Conservation (phyloP, 2,888 invertebrate species). For the Eupithecia pulchellata region DNA sequence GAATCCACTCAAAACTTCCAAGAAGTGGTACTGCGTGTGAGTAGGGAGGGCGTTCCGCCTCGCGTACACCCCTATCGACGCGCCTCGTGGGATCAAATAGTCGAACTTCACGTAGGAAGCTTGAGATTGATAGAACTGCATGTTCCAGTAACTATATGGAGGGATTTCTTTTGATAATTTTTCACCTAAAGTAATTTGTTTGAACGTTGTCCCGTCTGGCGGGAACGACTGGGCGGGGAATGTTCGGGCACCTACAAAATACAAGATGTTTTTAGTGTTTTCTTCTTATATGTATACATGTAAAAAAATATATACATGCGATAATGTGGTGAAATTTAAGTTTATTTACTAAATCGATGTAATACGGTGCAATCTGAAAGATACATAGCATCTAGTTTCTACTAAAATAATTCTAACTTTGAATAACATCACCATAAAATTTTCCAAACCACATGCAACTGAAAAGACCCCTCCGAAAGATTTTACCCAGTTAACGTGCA, state of each 20-base stretch:
- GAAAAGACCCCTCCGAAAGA: constrained; percentile 49
- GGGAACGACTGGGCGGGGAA: constrained; percentile 96
- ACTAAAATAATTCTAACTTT: constrained; percentile 31
- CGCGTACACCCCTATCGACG: constrained; percentile 97
- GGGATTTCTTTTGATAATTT: constrained; percentile 95
- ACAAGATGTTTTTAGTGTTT: constrained; percentile 46
- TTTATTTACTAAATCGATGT: constrained; percentile 32
- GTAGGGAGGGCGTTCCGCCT: constrained; percentile 97
- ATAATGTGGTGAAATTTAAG: constrained; percentile 61
- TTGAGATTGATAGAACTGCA: constrained; percentile 98
- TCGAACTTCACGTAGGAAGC: constrained; percentile 97
- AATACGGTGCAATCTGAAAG: constrained; percentile 11
- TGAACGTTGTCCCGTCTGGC: constrained; percentile 96
- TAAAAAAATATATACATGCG: constrained; percentile 63
- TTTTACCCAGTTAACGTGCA: constrained; percentile 50
- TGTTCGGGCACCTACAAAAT: constrained; percentile 91
- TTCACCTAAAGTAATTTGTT: constrained; percentile 94
- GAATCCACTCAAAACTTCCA: constrained; percentile 96
- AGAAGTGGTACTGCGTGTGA: constrained; percentile 98
- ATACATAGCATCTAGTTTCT: constrained; percentile 17
- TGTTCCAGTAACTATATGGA: constrained; percentile 98
- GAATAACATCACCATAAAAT: constrained; percentile 37
- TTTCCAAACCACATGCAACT: constrained; percentile 59
- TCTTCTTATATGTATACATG: constrained; percentile 19
- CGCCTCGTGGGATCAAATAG: constrained; percentile 95